A percentile compares a stretch with the other conserved stretches of the same genome.
Conservation (phyloP, 2,888 invertebrate species). For the Ecliptopera silaceata region DNA sequence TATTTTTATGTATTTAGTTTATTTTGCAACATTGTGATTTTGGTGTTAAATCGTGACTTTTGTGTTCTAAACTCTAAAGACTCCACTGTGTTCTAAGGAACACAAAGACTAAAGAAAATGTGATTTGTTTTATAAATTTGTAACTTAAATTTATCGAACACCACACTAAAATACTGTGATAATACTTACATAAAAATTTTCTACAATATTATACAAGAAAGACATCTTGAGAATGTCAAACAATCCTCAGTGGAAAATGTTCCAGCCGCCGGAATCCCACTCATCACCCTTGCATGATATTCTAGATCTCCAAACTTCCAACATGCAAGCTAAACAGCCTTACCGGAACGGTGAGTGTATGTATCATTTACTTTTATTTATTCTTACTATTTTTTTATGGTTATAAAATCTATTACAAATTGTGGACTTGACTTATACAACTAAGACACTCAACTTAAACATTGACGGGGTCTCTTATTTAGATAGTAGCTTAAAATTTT, state of each 20-base stretch:
- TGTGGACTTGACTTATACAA: too few species aligned
- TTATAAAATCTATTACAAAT: too few species aligned
- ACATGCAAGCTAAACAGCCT: constrained; percentile 75
- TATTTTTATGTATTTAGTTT: constrained; percentile 41
- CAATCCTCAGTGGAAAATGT: constrained; percentile 94
- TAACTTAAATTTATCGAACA: constrained; percentile 48
- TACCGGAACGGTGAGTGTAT: constrained; percentile 81
- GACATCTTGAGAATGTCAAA: constrained; percentile 84
- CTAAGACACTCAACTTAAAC: too few species aligned
- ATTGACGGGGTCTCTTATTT: too few species aligned
- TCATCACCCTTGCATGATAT: constrained; percentile 92
- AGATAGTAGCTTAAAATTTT: too few species aligned
- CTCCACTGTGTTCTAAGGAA: constrained; percentile 63
- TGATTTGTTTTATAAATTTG: constrained; percentile 70
- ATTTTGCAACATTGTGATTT: constrained; percentile 66
- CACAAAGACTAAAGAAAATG: constrained; percentile 70
- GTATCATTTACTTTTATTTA: constrained; percentile 14
- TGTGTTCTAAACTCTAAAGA: constrained; percentile 46
- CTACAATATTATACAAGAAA: constrained; percentile 75
- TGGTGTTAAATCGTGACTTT: constrained; percentile 67
- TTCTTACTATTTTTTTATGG: background rate
- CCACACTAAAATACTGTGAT: constrained; percentile 76
- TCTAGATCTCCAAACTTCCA: constrained; percentile 87
- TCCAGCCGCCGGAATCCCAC: constrained; percentile 95
- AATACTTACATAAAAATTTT: constrained; percentile 57